phyloP scores from a whole-genome alignment of 2,888 invertebrate species.

The Rhodophaea formosa region DNA sequence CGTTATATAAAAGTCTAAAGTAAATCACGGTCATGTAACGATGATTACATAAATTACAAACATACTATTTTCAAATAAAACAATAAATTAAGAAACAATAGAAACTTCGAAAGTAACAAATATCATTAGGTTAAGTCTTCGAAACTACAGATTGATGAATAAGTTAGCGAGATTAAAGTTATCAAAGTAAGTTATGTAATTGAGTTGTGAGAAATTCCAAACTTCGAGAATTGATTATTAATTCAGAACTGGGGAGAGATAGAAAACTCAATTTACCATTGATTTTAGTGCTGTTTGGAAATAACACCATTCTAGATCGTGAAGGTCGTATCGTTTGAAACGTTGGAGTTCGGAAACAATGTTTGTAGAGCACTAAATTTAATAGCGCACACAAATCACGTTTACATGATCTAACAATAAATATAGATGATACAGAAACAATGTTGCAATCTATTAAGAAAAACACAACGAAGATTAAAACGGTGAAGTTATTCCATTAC shows the following conservation, averaged over 20 bases:
- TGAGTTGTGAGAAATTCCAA: conserved; percentile 46
- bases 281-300: background rate
- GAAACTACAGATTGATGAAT: conserved; percentile 42
- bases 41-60: background rate
- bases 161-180: conserved; percentile 47
- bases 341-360: background rate
- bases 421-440: background rate
- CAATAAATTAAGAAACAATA: no score
- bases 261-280: conserved; percentile 27
- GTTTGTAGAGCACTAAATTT: background rate
- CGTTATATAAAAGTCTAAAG: background rate
- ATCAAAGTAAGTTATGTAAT: conserved; percentile 45
- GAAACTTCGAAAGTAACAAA: no score
- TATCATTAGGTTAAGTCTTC: no score
- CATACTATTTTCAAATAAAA: no score
- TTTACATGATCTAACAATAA: background rate
- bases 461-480: background rate
- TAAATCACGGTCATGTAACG: background rate
- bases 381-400: background rate
- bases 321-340: background rate
- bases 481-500: background rate
- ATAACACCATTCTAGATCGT: background rate
- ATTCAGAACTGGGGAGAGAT: conserved; percentile 34
- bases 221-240: conserved; percentile 49
- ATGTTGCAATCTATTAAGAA: background rate